phyloP scores from a whole-genome alignment of 2,797 vertebrate species.

The Sarcophilus harrisii region DNA sequence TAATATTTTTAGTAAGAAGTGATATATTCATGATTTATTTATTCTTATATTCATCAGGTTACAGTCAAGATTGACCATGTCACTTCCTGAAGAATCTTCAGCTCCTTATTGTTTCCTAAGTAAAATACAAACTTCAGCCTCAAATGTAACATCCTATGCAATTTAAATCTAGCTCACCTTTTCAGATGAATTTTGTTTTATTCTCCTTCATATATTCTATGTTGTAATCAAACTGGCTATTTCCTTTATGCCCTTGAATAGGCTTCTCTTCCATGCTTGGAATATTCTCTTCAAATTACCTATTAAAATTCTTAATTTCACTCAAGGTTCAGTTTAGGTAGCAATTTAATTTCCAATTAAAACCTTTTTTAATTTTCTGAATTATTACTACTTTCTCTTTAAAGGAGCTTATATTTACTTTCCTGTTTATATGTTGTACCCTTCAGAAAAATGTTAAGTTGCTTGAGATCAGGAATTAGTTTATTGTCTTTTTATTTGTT shows the following conservation, averaged over 20 bases:
- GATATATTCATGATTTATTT: constrained; percentile 5
- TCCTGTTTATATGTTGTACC: background rate
- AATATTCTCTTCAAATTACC: background rate
- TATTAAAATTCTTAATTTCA: background rate
- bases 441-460: background rate
- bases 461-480: background rate
- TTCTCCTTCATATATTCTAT: background rate
- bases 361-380: background rate
- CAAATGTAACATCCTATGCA: background rate
- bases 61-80: background rate
- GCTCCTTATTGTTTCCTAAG: background rate
- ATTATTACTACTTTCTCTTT: background rate
- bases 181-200: background rate
- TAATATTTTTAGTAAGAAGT: constrained; percentile 36
- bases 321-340: background rate
- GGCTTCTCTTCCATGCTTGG: background rate
- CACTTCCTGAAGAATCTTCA: background rate
- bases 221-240: background rate
- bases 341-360: background rate
- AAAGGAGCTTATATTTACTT: background rate
- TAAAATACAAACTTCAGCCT: background rate
- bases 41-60: constrained; percentile 35
- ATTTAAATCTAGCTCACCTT: background rate
- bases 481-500: too few relatives aligned
- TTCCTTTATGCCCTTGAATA: background rate